These are phyloP conservation scores for Keiferia lycopersicella DNA, from an alignment of 2,888 invertebrate genomes.

Conservation along the genomic window DNA sequence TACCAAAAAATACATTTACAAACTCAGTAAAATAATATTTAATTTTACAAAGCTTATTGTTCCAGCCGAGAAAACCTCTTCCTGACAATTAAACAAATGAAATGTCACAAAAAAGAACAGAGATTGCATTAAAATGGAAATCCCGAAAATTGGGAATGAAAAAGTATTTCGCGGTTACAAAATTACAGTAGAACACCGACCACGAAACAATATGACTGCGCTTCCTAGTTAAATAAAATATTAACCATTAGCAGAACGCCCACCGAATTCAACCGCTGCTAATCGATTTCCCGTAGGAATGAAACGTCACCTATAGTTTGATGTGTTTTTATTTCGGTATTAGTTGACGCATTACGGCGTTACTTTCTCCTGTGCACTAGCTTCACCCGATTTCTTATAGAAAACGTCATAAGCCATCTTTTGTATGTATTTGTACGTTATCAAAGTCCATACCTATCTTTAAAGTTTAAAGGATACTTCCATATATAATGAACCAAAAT, in stretches of 20 bases:
- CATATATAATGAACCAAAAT: no score
- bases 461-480: no score
- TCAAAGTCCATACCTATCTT: no score
- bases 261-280: no score
- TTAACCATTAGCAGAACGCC: background rate
- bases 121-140: constrained; percentile 1
- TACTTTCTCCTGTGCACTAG: no score
- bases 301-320: no score
- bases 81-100: constrained; percentile 1
- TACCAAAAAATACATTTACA: background rate
- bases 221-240: background rate
- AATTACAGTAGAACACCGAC: background rate
- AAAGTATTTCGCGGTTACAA: constrained; percentile 6
- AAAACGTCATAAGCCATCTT: no score
- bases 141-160: background rate
- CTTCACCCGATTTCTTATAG: no score
- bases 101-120: constrained; percentile 1
- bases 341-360: no score
- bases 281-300: no score
- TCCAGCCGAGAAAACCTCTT: background rate
- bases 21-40: background rate
- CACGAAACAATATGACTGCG: background rate
- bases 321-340: no score
- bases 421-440: no score
- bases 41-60: background rate